These are phyloP conservation scores for Nanorana parkeri DNA, from an alignment of 2,113 vertebrate species.

Conservation along the genomic window DNA sequence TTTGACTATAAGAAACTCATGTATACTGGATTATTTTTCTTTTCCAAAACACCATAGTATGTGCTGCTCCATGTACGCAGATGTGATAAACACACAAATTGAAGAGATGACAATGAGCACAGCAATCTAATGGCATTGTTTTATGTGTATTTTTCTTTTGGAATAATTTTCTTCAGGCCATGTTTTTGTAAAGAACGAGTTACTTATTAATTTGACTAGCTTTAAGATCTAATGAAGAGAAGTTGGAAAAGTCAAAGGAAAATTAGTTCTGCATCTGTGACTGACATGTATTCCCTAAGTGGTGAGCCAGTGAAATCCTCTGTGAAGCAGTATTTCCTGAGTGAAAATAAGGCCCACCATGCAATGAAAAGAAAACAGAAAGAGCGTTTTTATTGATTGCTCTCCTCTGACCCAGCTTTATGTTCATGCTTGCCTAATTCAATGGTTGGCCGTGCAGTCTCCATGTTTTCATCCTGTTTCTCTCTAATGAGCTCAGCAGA, in stretches of 20 bases:
- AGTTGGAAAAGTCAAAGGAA: neutral
- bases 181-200: too few relatives aligned
- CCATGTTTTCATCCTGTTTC: constrained; percentile 54
- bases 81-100: too few relatives aligned
- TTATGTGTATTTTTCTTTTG: too few relatives aligned
- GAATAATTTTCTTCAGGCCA: too few relatives aligned
- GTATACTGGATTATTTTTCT: too few relatives aligned
- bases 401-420: constrained; percentile 36
- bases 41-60: too few relatives aligned
- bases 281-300: neutral
- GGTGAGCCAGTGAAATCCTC: neutral
- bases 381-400: constrained; percentile 34
- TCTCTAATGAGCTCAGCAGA: constrained; percentile 48
- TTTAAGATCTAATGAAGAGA: too few relatives aligned
- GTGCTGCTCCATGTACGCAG: too few relatives aligned
- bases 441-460: neutral
- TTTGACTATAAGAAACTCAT: too few relatives aligned
- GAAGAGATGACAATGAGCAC: too few relatives aligned
- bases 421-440: constrained; percentile 7
- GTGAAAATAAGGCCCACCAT: constrained; percentile 13
- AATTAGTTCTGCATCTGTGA: neutral
- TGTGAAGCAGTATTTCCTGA: constrained; percentile 28
- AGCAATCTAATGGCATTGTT: too few relatives aligned
- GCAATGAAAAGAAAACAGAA: constrained; percentile 26
- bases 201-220: too few relatives aligned